Conservation (phyloP, 2,797 vertebrate species). For the Enteromius viviparus region DNA sequence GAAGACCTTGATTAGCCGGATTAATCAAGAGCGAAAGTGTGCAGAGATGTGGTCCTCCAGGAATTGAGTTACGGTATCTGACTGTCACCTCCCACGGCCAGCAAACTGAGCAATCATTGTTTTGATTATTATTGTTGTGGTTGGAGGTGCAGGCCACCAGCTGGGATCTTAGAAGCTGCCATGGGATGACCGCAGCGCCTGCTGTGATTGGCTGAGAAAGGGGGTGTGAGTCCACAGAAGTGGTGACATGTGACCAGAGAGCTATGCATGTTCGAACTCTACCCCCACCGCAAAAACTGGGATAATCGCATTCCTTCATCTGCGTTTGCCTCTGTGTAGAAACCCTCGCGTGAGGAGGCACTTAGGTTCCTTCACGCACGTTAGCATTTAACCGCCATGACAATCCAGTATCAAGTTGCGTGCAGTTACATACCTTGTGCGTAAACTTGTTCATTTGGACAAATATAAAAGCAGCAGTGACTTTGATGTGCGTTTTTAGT, state of each 20-base stretch:
- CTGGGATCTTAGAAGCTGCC: slow-evolving; percentile 46
- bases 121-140: slow-evolving; percentile 46
- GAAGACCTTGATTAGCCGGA: no score
- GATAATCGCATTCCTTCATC: slow-evolving; percentile 70
- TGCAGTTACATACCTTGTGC: neutral
- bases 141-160: slow-evolving; percentile 23
- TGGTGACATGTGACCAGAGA: slow-evolving; percentile 70
- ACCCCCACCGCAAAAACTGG: slow-evolving; percentile 48
- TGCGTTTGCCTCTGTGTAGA: slow-evolving; percentile 65
- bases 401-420: neutral
- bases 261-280: slow-evolving; percentile 58
- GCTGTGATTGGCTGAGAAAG: slow-evolving; percentile 73
- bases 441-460: neutral
- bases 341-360: slow-evolving; percentile 57
- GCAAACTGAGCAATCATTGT: slow-evolving; percentile 50
- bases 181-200: slow-evolving; percentile 57
- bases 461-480: neutral
- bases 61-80: slow-evolving; percentile 15
- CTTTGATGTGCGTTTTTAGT: slow-evolving; percentile 14
- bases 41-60: no score
- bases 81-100: slow-evolving; percentile 29
- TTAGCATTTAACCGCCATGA: slow-evolving; percentile 2
- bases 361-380: neutral
- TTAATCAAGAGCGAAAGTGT: no score
- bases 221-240: slow-evolving; percentile 72